Conservation (phyloP, 2,888 invertebrate species). For the Rhaphigaster nebulosa region DNA sequence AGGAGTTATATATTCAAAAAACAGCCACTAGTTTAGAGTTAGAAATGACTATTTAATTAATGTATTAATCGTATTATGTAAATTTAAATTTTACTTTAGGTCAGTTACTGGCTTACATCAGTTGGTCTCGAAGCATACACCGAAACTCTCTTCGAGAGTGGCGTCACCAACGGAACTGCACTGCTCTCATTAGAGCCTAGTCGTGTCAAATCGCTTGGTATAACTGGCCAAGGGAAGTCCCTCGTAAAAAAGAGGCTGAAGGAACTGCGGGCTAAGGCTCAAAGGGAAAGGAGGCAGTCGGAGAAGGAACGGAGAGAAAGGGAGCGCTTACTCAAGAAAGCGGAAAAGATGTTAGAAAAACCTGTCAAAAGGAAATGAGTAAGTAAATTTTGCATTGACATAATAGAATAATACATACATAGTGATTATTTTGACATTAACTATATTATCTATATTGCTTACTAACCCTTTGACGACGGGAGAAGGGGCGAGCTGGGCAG, state of each 20-base stretch:
- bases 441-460: too few species aligned
- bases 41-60: not conserved
- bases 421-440: too few species aligned
- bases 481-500: too few species aligned
- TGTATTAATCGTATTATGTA: not conserved
- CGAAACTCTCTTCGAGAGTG: conserved; percentile 88
- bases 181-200: conserved; percentile 90
- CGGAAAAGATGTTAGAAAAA: conserved; percentile 83
- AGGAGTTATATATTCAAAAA: too few species aligned
- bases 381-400: not conserved
- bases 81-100: conserved; percentile 72
- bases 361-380: conserved; percentile 67
- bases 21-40: not conserved
- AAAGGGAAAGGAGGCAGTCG: conserved; percentile 79
- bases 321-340: conserved; percentile 88
- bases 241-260: conserved; percentile 88
- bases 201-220: conserved; percentile 89
- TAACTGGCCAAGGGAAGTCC: conserved; percentile 84
- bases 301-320: conserved; percentile 88
- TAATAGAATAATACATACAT: too few species aligned
- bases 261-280: conserved; percentile 82
- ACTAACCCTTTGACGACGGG: too few species aligned
- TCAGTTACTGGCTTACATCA: conserved; percentile 92
- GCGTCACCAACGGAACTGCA: conserved; percentile 85
- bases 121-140: conserved; percentile 87